Evolutionary conservation across 2,888 invertebrate genomes (phyloP).

Genomic region (Drosophila peninsularis): DNA sequence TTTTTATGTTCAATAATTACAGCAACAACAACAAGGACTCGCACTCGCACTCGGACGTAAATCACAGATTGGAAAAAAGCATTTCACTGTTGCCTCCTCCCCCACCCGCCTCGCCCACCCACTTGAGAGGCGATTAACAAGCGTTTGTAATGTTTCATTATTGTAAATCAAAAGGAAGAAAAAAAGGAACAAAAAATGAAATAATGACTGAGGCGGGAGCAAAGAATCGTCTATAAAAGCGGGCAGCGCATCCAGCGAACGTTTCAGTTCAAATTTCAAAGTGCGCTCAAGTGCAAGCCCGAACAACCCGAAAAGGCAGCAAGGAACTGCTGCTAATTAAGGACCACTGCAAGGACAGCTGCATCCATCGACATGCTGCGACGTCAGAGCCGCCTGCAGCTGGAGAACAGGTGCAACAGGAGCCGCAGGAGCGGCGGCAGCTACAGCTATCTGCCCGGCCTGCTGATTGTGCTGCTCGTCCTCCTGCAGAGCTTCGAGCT

Average conservation of each 20-base stretch:
- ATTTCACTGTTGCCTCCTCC: conserved; percentile 67
- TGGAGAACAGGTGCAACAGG: conserved; percentile 16
- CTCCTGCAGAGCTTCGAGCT: conserved; percentile 72
- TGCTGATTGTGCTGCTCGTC: conserved; percentile 68
- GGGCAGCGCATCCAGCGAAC: conserved; percentile 47
- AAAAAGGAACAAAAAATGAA: conserved; percentile 19
- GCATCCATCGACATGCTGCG: conserved; percentile 32
- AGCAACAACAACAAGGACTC: conserved; percentile 48
- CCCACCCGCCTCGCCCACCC: conserved; percentile 7
- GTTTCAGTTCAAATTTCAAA: conserved; percentile 76
- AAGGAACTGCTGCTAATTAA: conserved; percentile 35
- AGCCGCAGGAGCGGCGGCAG: conserved; percentile 12
- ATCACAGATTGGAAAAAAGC: conserved; percentile 72
- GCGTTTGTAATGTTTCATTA: conserved; percentile 79
- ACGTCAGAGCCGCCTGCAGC: conserved; percentile 30
- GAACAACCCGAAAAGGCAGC: conserved; percentile 1
- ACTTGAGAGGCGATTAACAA: conserved; percentile 71
- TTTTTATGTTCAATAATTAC: conserved; percentile 78
- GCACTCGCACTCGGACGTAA: conserved; percentile 43
- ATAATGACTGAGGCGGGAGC: conserved; percentile 9
- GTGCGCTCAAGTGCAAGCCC: conserved; percentile 48
- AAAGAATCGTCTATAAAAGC: conserved; percentile 69
- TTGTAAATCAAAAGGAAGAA: conserved; percentile 56
- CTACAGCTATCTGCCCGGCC: conserved; percentile 55
- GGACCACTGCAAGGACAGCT: not conserved